phyloP scores from a whole-genome alignment of 1,140 invertebrate genomes.

The Cotesia vestalis region DNA sequence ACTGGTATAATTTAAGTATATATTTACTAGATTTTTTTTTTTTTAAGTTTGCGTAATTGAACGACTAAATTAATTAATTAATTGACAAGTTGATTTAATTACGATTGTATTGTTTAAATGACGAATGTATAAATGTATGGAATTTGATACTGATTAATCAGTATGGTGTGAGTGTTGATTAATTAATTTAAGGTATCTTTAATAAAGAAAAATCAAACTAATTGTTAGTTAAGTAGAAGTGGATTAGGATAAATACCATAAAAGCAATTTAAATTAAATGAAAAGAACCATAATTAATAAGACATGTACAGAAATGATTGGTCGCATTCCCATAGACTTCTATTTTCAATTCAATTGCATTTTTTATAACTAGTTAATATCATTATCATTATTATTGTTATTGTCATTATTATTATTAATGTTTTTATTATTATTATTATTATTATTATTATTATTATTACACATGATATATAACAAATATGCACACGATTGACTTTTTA shows the following conservation, averaged over 20 bases:
- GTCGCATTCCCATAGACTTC: conserved; percentile 17
- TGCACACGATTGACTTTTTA: conserved; percentile 21
- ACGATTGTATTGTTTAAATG: no score
- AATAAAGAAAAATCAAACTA: conserved; percentile 16
- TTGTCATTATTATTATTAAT: no score
- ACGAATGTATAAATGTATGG: background rate
- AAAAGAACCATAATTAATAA: conserved; percentile 10
- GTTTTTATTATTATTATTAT: background rate
- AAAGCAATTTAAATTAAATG: conserved; percentile 7
- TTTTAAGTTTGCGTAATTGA: background rate
- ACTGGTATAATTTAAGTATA: background rate
- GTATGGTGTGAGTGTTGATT: conserved; percentile 5
- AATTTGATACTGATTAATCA: conserved; percentile 14
- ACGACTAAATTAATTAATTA: background rate
- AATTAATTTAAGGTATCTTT: background rate
- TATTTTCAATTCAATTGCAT: background rate
- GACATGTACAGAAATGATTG: conserved; percentile 10
- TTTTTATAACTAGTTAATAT: background rate
- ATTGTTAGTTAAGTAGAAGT: conserved; percentile 22
- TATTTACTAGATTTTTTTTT: background rate
- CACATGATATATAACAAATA: background rate
- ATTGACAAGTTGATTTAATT: background rate
- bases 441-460: conserved; percentile 9
- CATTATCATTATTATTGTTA: no score
- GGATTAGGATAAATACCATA: conserved; percentile 6